Percentiles rank a stretch among this genome's conserved stretches.
Conservation (phyloP, 2,113 vertebrate species). For the Dipodomys spectabilis region DNA sequence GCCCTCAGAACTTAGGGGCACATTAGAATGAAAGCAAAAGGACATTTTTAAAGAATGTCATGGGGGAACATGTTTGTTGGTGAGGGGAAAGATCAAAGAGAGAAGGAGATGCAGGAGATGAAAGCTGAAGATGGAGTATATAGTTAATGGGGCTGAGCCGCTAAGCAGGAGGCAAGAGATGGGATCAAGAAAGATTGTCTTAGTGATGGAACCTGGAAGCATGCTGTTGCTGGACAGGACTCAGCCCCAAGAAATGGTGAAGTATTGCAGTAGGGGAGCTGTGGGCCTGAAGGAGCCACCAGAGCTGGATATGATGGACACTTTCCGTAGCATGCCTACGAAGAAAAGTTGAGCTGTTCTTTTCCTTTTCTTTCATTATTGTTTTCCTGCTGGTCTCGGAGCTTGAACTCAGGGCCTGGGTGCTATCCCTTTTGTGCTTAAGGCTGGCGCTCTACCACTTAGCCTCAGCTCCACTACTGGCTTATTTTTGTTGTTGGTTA, state of each 20-base stretch:
- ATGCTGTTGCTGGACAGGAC: neutral
- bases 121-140: neutral
- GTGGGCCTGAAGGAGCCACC: neutral
- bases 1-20: neutral
- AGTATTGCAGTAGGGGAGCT: neutral
- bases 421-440: too few relatives aligned
- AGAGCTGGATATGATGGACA: neutral
- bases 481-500: too few relatives aligned
- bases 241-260: neutral
- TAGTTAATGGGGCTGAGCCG: neutral
- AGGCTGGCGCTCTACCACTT: too few relatives aligned
- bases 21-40: neutral
- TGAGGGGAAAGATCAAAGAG: neutral
- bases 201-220: neutral
- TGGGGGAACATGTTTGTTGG: neutral
- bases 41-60: neutral
- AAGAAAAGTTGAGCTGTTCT: neutral
- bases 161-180: neutral
- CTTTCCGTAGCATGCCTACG: neutral
- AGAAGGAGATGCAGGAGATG: neutral
- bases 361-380: too few relatives aligned
- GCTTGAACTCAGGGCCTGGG: too few relatives aligned
- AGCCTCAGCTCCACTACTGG: too few relatives aligned
- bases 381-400: too few relatives aligned
- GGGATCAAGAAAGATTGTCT: neutral